Percentiles rank a stretch among this genome's conserved stretches.
Conservation (phyloP, 2,113 vertebrate genomes). For the Sorex araneus region DNA sequence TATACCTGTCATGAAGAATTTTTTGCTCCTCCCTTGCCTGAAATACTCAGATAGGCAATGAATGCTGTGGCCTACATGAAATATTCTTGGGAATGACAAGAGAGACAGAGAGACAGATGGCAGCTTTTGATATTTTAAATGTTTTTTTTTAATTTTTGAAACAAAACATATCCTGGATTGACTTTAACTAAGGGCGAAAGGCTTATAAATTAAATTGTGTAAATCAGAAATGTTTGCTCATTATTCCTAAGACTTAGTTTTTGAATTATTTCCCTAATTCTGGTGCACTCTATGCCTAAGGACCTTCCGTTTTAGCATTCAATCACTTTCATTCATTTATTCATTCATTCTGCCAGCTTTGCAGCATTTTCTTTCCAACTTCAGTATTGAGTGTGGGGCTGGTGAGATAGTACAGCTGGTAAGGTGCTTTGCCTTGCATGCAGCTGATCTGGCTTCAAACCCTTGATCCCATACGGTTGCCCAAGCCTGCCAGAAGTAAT, state of each 20-base stretch:
- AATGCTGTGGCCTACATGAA: neutral
- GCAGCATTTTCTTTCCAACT: too few relatives aligned
- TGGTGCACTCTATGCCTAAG: too few relatives aligned
- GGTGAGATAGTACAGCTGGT: too few relatives aligned
- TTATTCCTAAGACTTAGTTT: neutral
- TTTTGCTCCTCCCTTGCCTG: conserved; percentile 48
- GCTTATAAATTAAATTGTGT: conserved; percentile 16
- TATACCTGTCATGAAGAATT: conserved; percentile 1
- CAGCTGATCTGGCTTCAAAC: too few relatives aligned
- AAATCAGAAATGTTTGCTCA: conserved; percentile 20
- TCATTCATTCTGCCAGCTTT: too few relatives aligned
- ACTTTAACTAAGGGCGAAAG: neutral
- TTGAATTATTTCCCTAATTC: too few relatives aligned
- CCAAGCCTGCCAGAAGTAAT: too few relatives aligned
- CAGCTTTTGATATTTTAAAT: neutral
- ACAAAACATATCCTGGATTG: neutral
- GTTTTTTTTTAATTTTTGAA: neutral
- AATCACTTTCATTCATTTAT: too few relatives aligned
- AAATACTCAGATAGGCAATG: conserved; percentile 19
- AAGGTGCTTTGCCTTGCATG: too few relatives aligned
- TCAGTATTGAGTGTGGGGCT: too few relatives aligned
- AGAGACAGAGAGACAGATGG: neutral
- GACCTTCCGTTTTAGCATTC: too few relatives aligned
- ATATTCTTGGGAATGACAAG: neutral
- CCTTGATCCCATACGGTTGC: too few relatives aligned